Evolutionary conservation across 1,140 invertebrate genomes (phyloP), one percentile per base, ranked within the genome.

Genomic region (Catajapyx aquilonaris): DNA sequence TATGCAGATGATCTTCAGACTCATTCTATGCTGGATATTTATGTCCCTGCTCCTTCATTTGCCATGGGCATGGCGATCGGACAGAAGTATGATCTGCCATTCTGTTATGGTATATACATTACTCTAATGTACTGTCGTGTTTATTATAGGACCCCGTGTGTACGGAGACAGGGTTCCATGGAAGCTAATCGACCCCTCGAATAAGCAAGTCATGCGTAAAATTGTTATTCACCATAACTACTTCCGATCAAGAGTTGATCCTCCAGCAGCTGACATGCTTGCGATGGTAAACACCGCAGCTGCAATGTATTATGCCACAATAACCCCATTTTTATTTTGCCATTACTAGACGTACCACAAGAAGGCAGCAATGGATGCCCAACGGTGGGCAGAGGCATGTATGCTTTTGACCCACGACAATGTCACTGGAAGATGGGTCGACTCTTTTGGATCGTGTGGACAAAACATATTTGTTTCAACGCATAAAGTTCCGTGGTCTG

Each of bases 401-500:
- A 54, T 65, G 40, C 66, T 72, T 41, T 56, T 83, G 15, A 62
- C 64, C 9, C 79, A 85, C 51, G 76, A 80, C 49, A 68, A 69
- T 39, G 54, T 65, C 3, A 63, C 60, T 11, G 73, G 75, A 28
- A 61, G 77, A 28, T 65, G 65, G 43, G 65, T 72, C 5, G 63
- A 75, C 30, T 57, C 65, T 35, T 73, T 73, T 42, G 79, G 79
- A 15, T 56, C 66, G 20, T 83, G 78, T 50, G 80, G 79, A 16
- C 79, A 85, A 54, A 85, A 83, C 54, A 76, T 83, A 38, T 83
- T 83, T 50, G 72, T 81, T 11, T 65, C 77, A n/a, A 71, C 74
- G 3, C 68, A 73, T 35, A 69, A 73, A 59, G 76, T 80, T 28
- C 76, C 77, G 20, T 85, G 79, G 80, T 83, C 23, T 9, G 13